Evolutionary conservation across 2,888 invertebrate species (phyloP).

Genomic region (Fabriciana adippe): DNA sequence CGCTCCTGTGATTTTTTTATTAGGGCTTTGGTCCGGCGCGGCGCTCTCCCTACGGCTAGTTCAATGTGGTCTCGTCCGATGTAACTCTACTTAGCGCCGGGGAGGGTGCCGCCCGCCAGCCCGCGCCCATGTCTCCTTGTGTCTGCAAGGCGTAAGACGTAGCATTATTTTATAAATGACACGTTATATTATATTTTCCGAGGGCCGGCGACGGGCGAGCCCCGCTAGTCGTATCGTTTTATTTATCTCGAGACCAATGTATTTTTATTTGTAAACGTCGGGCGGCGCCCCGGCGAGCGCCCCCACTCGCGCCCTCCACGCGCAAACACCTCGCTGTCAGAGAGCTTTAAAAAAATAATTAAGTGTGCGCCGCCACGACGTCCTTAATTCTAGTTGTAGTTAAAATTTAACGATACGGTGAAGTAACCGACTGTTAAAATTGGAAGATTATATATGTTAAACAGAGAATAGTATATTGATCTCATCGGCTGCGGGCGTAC

Average conservation of each 20-base stretch:
- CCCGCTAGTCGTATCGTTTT: slow-evolving; percentile 71
- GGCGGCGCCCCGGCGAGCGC: slow-evolving; percentile 52
- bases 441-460: slow-evolving; percentile 77
- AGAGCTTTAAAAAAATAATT: slow-evolving; percentile 68
- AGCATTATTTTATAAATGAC: slow-evolving; percentile 68
- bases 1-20: slow-evolving; percentile 45
- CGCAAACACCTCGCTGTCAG: slow-evolving; percentile 51
- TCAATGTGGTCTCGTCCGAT: slow-evolving; percentile 23
- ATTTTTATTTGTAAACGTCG: slow-evolving; percentile 65
- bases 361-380: slow-evolving; percentile 48
- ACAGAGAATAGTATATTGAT: slow-evolving; percentile 74
- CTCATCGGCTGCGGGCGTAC: slow-evolving; percentile 71
- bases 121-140: slow-evolving; percentile 45
- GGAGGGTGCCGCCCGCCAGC: slow-evolving; percentile 31
- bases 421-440: slow-evolving; percentile 69
- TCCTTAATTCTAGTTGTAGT: slow-evolving; percentile 74
- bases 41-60: slow-evolving; percentile 32
- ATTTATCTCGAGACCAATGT: slow-evolving; percentile 78
- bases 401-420: slow-evolving; percentile 71
- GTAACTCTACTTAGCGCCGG: slow-evolving; percentile 33
- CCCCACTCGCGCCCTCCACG: slow-evolving; percentile 37
- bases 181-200: slow-evolving; percentile 62
- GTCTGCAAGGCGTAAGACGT: slow-evolving; percentile 48
- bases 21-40: slow-evolving; percentile 43
- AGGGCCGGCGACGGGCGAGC: slow-evolving; percentile 52